Conservation (phyloP, 2,113 vertebrate species). For the Corythornis cristatus region DNA sequence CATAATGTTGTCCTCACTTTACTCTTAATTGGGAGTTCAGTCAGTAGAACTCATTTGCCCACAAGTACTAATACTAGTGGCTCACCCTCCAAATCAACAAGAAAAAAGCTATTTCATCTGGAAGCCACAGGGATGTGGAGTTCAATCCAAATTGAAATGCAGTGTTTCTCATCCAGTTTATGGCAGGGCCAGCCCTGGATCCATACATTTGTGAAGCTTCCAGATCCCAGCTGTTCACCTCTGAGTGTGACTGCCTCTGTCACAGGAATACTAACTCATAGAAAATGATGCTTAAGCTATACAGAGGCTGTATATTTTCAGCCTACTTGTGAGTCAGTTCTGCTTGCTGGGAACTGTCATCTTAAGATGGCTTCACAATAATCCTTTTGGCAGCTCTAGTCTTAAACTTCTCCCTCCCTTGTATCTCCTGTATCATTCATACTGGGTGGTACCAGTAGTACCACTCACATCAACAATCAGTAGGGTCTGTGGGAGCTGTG, state of each 20-base stretch:
- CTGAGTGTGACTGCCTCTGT: accelerated
- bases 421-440: not conserved
- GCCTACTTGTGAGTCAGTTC: not conserved
- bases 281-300: not conserved
- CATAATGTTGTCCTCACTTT: not conserved
- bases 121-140: not conserved
- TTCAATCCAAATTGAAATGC: not conserved
- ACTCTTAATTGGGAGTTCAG: not conserved
- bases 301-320: not conserved
- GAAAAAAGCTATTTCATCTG: not conserved
- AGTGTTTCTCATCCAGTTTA: not conserved
- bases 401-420: not conserved
- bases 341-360: not conserved
- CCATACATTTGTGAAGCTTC: not conserved
- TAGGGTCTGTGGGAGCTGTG: not conserved
- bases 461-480: not conserved
- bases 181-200: not conserved
- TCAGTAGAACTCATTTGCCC: not conserved
- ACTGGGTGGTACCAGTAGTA: not conserved
- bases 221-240: not conserved
- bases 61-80: accelerated
- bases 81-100: not conserved
- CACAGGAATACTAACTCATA: not conserved
- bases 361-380: not conserved
- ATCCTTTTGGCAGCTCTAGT: not conserved